Evolutionary conservation across 2,888 invertebrate genomes (phyloP), one percentile per base, ranked within the genome.

Genomic region (Apocheima hispidaria): DNA sequence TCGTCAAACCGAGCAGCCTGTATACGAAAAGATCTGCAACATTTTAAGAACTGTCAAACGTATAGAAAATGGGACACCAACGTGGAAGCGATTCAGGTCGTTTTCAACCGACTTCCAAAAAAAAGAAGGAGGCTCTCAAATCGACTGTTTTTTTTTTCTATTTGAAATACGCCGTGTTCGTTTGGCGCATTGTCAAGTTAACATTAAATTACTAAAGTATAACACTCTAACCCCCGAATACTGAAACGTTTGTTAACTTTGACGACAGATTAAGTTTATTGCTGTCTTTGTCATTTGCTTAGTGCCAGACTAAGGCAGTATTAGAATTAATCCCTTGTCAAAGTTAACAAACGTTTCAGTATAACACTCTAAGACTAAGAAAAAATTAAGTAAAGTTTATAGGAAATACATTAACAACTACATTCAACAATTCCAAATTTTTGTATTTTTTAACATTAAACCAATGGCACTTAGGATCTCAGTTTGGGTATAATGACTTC

Each of bases 101-200:
- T n/a, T n/a, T n/a, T n/a, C n/a, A n/a, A n/a, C n/a, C n/a, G n/a
- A n/a, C n/a, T n/a, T n/a, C n/a, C n/a, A n/a, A n/a, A n/a, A n/a
- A 36, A 2, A 16, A 16, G 7, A 43, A 30, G 6, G 28, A 20
- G 0, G 2, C 7, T 10, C 7, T 35, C 14, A 7, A 1, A 1
- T 2, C 26, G 9, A 26, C 2, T 26, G 6, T 26, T 2, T 1
- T 4, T 4, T 1, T 26, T 23, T 62, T 60, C 69, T 67, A 71
- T 69, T 72, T 73, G 71, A 75, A 73, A 74, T 44, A 21, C 40
- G 36, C 50, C 50, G 2, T 14, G 5, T 43, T 51, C 46, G 63
- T 77, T 83, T 87, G 89, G 90, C 90, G 88, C 90, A 88, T 88
- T 89, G 89, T 89, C 90, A 87, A 88, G 67, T 69, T 44, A 48